Evolutionary conservation across 2,113 vertebrate species (phyloP), one percentile per base, ranked within the genome.

Genomic region (Paraplagusia blochii): DNA sequence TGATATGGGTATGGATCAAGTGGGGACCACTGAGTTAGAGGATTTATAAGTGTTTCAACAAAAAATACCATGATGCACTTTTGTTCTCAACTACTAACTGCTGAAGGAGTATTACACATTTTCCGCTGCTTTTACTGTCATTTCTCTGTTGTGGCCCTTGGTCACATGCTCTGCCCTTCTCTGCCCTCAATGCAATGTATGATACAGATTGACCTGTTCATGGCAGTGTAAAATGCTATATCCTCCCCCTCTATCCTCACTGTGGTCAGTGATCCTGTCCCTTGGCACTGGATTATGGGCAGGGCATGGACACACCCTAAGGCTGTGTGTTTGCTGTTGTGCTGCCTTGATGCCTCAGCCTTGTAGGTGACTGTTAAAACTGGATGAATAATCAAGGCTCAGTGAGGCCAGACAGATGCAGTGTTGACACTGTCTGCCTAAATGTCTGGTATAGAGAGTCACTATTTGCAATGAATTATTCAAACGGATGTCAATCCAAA

Each of bases 251-350:
- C 61, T 66, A 79, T 77, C 77, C 63, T 76, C 58, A 64, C 52
- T 70, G 72, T 19, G 57, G 77, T 76, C 59, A 70, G 56, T 73
- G 77, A 83, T 80, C 73, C 72, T 53, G 53, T 78, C 77, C 72
- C 75, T 69, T 53, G 74, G 73, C 76, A 74, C 72, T 58, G 72
- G 80, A 77, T 82, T 72, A 75, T 66, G 67, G 72, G 59, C 45
- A 67, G 61, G 53, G 70, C 55, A 43, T 63, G 51, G 67, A 19
- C 80, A 77, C 80, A 40, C 74, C 80, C 82, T 69, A 58, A 63
- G 63, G 70, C 72, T 74, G 51, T 66, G 8, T 66, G 8, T 67
- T 70, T 77, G 56, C 57, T 80, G 40, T 69, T 69, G 9, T 33
- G 38, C 48, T 65, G 58, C 53, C 54, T 18, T n/a, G 15, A 11